phyloP scores from a whole-genome alignment of 2,888 invertebrate genomes.

The Hermodice carunculata region DNA sequence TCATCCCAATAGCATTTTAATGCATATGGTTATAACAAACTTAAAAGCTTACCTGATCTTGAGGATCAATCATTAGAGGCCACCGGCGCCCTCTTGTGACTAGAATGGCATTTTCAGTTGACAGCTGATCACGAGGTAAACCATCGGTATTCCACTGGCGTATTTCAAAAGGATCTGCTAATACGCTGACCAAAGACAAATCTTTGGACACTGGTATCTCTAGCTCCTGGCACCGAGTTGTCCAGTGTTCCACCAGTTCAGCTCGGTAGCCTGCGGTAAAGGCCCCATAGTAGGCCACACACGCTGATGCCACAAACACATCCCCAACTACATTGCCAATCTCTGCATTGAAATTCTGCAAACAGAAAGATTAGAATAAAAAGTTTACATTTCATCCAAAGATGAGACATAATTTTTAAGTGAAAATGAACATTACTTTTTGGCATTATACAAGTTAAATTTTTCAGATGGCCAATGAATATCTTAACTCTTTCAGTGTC shows the following conservation, averaged over 20 bases:
- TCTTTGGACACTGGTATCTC: conserved; percentile 80
- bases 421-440: too few relatives aligned
- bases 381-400: too few relatives aligned
- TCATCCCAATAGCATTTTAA: too few relatives aligned
- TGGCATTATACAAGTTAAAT: too few relatives aligned
- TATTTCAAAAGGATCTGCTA: conserved; percentile 75
- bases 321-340: conserved; percentile 70
- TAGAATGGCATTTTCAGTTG: conserved; percentile 70
- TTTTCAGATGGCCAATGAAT: too few relatives aligned
- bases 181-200: conserved; percentile 74
- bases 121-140: conserved; percentile 68
- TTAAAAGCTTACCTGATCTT: conserved; percentile 64
- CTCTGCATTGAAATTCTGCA: conserved; percentile 62
- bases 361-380: not conserved
- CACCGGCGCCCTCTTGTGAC: conserved; percentile 69
- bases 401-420: too few relatives aligned
- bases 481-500: too few relatives aligned
- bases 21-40: too few relatives aligned
- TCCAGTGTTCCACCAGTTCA: conserved; percentile 77
- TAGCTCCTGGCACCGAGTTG: conserved; percentile 76
- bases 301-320: conserved; percentile 70
- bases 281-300: conserved; percentile 71
- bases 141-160: conserved; percentile 72
- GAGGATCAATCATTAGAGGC: conserved; percentile 72
- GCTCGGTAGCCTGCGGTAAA: conserved; percentile 68